phyloP scores from a whole-genome alignment of 2,113 vertebrate genomes.

The Pachyramphus minor region DNA sequence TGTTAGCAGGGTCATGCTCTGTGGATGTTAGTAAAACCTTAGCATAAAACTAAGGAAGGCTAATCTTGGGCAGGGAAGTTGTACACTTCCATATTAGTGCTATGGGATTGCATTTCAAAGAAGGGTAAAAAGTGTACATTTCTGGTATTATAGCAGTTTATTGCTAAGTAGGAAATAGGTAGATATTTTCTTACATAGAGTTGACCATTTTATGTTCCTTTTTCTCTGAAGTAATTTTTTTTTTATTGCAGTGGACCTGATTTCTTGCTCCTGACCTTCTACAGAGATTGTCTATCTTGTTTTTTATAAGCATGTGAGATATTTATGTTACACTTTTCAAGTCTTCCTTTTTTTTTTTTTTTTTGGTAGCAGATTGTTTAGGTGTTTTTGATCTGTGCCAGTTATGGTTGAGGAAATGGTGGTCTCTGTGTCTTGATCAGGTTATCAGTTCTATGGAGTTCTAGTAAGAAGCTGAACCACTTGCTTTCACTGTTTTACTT shows the following conservation, averaged over 20 bases:
- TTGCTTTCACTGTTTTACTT: not conserved
- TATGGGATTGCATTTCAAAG: not conserved
- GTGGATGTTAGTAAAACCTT: not conserved
- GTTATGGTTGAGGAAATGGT: rapidly evolving
- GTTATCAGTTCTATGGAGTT: not conserved
- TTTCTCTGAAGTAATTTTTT: not conserved
- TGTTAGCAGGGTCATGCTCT: not conserved
- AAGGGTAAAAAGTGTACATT: not conserved
- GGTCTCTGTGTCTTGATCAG: not conserved
- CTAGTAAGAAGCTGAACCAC: not conserved
- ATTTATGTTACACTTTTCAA: not conserved
- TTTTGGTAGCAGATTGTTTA: not conserved
- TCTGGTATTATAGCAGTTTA: not conserved
- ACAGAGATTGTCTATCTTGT: not conserved
- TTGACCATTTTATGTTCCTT: not conserved
- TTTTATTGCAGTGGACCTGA: not conserved
- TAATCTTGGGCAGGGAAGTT: not conserved
- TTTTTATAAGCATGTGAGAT: not conserved
- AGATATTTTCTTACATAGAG: not conserved
- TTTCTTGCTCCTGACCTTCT: not conserved
- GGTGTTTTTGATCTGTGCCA: not conserved
- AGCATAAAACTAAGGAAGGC: not conserved
- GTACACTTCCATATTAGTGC: not conserved
- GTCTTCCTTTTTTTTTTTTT: not conserved
- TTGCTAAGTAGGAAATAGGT: not conserved